Conservation (phyloP, 2,888 invertebrate genomes). For the Graphium colonna region DNA sequence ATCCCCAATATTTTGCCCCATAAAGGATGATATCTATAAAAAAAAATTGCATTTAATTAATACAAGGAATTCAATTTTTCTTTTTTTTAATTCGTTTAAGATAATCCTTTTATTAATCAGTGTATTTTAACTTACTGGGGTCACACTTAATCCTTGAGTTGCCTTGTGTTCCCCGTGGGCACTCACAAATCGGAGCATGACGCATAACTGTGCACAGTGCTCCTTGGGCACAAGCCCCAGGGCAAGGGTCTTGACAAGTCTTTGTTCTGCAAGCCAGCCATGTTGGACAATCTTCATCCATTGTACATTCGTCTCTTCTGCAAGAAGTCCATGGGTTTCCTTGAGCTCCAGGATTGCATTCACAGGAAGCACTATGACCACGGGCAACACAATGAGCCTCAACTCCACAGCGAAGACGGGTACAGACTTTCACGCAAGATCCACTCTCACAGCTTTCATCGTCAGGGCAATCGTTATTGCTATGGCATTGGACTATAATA, state of each 20-base stretch:
- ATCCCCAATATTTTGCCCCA: no score
- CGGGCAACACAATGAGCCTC: conserved; percentile 89
- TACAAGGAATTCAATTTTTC: no score
- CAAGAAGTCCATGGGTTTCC: conserved; percentile 91
- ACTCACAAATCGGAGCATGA: conserved; percentile 88
- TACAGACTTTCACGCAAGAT: conserved; percentile 89
- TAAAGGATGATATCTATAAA: no score
- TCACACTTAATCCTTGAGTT: conserved; percentile 86
- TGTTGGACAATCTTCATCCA: conserved; percentile 87
- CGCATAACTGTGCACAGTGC: conserved; percentile 89
- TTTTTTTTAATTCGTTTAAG: no score
- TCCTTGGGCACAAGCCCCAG: conserved; percentile 88
- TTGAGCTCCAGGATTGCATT: conserved; percentile 86
- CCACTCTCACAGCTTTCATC: conserved; percentile 90
- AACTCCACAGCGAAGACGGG: conserved; percentile 87
- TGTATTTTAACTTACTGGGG: conserved; percentile 56
- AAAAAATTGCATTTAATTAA: no score
- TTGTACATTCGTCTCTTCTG: conserved; percentile 87
- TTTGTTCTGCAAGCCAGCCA: conserved; percentile 89
- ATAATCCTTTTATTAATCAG: no score
- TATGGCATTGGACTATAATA: conserved; percentile 88
- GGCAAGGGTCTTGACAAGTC: conserved; percentile 91
- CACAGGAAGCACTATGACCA: conserved; percentile 89
- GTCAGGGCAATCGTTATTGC: conserved; percentile 90
- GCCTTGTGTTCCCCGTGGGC: conserved; percentile 90